Evolutionary conservation across 2,113 vertebrate species (phyloP), one percentile per base, ranked within the genome.

Genomic region (Catharus fuscescens): DNA sequence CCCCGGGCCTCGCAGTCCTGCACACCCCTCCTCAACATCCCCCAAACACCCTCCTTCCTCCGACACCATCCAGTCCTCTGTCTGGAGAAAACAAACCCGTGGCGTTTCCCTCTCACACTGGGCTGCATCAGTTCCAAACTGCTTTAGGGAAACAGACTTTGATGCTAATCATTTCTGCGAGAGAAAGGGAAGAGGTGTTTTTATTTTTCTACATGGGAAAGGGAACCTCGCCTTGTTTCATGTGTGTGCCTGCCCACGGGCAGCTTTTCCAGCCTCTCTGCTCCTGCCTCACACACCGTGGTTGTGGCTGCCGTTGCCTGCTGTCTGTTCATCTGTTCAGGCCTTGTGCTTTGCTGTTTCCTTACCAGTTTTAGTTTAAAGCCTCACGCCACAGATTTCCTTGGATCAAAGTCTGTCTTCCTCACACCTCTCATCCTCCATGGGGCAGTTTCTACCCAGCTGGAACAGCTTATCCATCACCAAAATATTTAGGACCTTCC

Each of bases 341-440:
- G 34, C 38, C 48, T 71, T 31, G 20, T 34, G 52, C 74, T 82
- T 69, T 32, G 21, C 38, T 80, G 19, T 12, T 64, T 32, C n/a
- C 17, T 45, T 45, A 48, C 48, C 2, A 0, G 7, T 76, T 90
- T 62, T 57, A 53, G 13, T 64, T 82, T 69, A 45, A 86, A 80
- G 32, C 50, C 25, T 67, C 25, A 26, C 44, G 26, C 32, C 6
- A 2, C 21, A 16, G 19, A 64, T 45, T 32, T 81, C 20, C 18
- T 32, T 14, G 34, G 45, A 50, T 80, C 52, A 34, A 62, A 59
- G 48, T 54, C 28, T 80, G 56, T 44, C 40, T 66, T 47, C 64
- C 21, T 73, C 67, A 61, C 6, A 18, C 7, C 12, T 25, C 3
- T 64, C 57, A 56, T 6, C 3, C 5, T 15, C 3, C 0, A 0